Base-by-base conservation (phyloP, 2,113 vertebrate species). In the Mus spicilegus region DNA sequence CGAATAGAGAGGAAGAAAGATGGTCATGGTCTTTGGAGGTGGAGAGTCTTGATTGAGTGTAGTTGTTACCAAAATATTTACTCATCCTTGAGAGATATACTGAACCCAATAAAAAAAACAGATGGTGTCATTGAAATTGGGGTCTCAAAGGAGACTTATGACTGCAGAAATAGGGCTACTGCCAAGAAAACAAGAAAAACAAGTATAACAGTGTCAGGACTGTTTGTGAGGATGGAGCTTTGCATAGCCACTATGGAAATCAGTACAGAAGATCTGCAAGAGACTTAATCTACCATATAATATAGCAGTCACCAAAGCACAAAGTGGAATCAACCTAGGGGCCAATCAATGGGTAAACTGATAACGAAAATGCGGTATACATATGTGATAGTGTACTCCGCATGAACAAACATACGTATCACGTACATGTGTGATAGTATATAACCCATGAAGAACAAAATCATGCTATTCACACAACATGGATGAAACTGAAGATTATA, bases 61-160 rank as follows among this genome's bases (percentile, higher is more conserved):
- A 7, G 12, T 46, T 88, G 0, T 65, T 90, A 76, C 70, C 13
- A 72, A 28, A 89, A 93, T 69, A 89, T 56, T 91, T 77, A 69
- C 30, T 56, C 94, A 75, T 65, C 24, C 39, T 67, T 67, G 69
- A 61, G 56, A 87, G 11, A 85, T 67, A 8, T 36, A 82, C 51
- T 75, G 4, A 95, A n/a, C 42, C 33, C 90, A 84, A 87, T 77
- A 51, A 86, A 80, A 82, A 82, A 56, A 96, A 78, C 7, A 8
- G 77, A 10, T 5, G 16, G 12, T 58, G 51, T 36, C 76, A 56
- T 24, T 92, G 42, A 76, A 72, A 24, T 87, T 69, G 19, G n/a
- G 65, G 22, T 72, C 56, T 69, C 26, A 87, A 9, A 92, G 89
- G 51, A 93, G 30, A 63, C 14, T 91, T 39, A 0, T 65, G 20